A percentile compares a stretch with the other conserved stretches of the same genome.
These are phyloP conservation scores for Cheilosia urbana DNA, from an alignment of 2,888 invertebrate species.

Conservation along the genomic window DNA sequence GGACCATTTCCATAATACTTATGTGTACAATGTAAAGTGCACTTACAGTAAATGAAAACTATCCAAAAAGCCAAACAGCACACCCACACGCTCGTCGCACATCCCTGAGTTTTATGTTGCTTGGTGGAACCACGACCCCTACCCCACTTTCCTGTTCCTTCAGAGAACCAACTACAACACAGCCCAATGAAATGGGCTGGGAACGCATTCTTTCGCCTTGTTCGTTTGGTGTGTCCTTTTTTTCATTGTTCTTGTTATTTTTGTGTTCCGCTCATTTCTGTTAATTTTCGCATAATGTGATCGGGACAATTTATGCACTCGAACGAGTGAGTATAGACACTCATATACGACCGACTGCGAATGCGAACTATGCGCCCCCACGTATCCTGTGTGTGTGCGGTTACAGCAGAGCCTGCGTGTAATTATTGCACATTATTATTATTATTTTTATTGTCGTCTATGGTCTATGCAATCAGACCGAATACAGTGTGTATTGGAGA, in stretches of 20 bases:
- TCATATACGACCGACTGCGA: constrained; percentile 16
- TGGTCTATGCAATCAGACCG: constrained; percentile 5
- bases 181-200: constrained; percentile 65
- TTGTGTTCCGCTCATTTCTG: constrained; percentile 49
- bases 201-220: constrained; percentile 48
- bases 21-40: constrained; percentile 66
- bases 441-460: constrained; percentile 61
- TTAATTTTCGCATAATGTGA: constrained; percentile 66
- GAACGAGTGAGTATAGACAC: neutral
- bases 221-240: constrained; percentile 30
- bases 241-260: constrained; percentile 10
- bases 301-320: constrained; percentile 56
- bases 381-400: constrained; percentile 48
- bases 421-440: constrained; percentile 67
- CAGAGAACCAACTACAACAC: constrained; percentile 27
- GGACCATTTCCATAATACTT: constrained; percentile 61
- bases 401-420: constrained; percentile 56
- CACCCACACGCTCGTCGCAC: constrained; percentile 4
- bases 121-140: neutral
- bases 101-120: neutral
- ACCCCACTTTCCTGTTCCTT: constrained; percentile 20
- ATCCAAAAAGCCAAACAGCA: constrained; percentile 64
- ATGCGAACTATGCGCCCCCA: constrained; percentile 13
- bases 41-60: constrained; percentile 72
- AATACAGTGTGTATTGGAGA: neutral